Evolutionary conservation across 1,140 invertebrate genomes (phyloP), one percentile per base, ranked within the genome.

Genomic region (Drosophila littoralis): DNA sequence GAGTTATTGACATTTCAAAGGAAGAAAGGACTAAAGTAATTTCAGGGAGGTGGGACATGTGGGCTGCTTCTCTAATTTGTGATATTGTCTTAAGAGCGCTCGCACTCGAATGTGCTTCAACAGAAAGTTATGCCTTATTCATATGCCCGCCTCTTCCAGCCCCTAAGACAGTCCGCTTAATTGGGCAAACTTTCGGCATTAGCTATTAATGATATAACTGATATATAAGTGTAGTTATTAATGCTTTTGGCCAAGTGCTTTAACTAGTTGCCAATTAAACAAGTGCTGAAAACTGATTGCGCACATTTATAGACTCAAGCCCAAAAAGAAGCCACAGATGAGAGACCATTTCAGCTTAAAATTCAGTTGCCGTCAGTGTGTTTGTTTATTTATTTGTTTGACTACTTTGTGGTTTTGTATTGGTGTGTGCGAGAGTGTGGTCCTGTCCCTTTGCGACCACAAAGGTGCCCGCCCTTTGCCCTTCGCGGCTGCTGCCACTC

Each of bases 381-480:
- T 48, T 48, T 64, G 60, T 51, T 63, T 63, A 58, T 71, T 65
- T 71, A 32, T 74, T 61, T 75, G 50, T 61, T 55, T 72, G 52
- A 32, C 67, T 70, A 52, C 36, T 50, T 58, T 70, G 66, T 63
- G 72, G 67, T 61, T 58, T 51, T 15, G 45, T 48, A 12, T 28
- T 10, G 17, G 10, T 42, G 36, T 42, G 17, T 9, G 13, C 45
- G n/a, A 15, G 22, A 36, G 13, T 36, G 54, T n/a, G 57, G 8
- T 32, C 35, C 46, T 75, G 72, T 75, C 72, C 72, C 72, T 70
- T 55, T 70, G 72, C 72, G 48, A 64, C 72, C 72, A 57, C 72
- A 75, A 75, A 75, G 72, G 43, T 75, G 12, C 2, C 35, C 22
- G 1, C 38, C 59, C 22, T 28, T 28, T 22, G 36, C 45, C 42